These are phyloP conservation scores for Scytalopus superciliaris DNA, from an alignment of 2,113 vertebrate species.

Conservation along the genomic window DNA sequence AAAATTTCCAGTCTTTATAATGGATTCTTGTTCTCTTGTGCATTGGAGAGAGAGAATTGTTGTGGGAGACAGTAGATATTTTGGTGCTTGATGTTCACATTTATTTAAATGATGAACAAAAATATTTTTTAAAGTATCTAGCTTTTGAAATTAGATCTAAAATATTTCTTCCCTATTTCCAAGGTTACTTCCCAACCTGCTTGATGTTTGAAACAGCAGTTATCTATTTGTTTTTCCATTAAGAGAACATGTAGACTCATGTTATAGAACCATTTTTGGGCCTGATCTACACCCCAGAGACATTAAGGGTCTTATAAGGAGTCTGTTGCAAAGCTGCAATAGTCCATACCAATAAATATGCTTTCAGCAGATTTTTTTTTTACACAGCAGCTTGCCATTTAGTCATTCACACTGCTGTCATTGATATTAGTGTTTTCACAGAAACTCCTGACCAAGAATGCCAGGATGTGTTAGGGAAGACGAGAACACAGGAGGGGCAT, in stretches of 20 bases:
- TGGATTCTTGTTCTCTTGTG: neutral
- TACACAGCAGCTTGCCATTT: neutral
- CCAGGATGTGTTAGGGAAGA: neutral
- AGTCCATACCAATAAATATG: neutral
- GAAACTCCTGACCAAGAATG: neutral
- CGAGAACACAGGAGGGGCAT: neutral
- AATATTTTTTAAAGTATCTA: neutral
- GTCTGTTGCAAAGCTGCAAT: neutral
- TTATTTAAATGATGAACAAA: neutral
- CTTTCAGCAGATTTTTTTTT: neutral
- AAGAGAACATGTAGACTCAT: neutral
- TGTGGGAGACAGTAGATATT: neutral
- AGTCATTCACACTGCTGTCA: rapidly evolving
- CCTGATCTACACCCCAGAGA: neutral
- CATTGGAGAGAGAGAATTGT: neutral
- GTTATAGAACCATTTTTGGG: neutral
- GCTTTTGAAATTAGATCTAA: neutral
- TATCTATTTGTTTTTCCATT: neutral
- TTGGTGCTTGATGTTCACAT: neutral
- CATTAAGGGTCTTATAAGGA: neutral
- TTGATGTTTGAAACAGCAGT: neutral
- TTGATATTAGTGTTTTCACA: neutral
- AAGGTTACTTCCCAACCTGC: neutral
- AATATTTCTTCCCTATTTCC: neutral
- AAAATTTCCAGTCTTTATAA: neutral